A percentile compares a stretch with the other conserved stretches of the same genome.
phyloP scores from a whole-genome alignment of 2,797 vertebrate genomes.

The Karalla daura region DNA sequence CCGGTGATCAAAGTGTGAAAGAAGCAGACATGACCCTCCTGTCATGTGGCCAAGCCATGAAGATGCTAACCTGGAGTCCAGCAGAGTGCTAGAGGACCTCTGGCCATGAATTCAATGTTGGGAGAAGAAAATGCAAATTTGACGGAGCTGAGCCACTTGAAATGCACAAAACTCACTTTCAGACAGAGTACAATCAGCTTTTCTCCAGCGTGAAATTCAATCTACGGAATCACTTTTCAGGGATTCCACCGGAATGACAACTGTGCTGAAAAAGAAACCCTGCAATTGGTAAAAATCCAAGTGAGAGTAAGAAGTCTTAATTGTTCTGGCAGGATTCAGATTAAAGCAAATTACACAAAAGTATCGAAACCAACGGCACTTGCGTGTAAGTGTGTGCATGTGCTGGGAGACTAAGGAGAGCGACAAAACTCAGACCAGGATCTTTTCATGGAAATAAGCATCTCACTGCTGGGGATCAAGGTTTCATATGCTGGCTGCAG shows the following conservation, averaged over 20 bases:
- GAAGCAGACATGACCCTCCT: slow-evolving; percentile 18
- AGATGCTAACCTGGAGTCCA: background rate
- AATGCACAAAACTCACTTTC: background rate
- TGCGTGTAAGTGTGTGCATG: background rate
- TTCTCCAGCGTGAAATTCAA: slow-evolving; percentile 1
- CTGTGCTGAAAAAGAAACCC: background rate
- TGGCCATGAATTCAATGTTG: background rate
- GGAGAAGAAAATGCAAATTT: slow-evolving; percentile 20
- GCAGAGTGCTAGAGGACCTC: background rate
- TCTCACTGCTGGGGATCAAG: background rate
- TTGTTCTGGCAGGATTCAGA: background rate
- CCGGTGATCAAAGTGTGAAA: slow-evolving; percentile 6
- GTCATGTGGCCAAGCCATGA: background rate
- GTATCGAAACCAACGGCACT: background rate
- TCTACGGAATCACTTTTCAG: slow-evolving; percentile 1
- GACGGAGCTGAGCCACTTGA: background rate
- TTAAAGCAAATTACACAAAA: background rate
- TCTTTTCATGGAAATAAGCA: background rate
- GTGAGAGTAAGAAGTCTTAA: background rate
- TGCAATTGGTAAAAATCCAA: background rate
- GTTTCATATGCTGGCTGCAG: background rate
- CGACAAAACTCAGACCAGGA: background rate
- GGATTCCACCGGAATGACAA: slow-evolving; percentile 4
- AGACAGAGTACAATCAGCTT: background rate
- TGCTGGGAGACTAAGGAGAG: background rate